phyloP scores from a whole-genome alignment of 2,113 vertebrate species.

The Lepus americanus region DNA sequence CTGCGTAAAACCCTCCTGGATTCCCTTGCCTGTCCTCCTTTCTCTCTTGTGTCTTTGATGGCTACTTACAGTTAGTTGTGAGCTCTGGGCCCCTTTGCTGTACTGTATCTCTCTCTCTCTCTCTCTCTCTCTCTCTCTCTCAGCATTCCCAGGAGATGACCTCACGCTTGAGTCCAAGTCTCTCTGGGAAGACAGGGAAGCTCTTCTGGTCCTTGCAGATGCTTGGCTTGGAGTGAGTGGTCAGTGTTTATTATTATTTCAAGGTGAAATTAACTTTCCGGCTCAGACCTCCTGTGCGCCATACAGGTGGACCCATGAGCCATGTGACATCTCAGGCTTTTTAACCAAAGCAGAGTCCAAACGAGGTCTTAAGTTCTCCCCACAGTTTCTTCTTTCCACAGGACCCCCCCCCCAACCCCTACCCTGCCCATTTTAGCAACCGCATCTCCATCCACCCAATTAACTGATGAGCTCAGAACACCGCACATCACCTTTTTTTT shows the following conservation, averaged over 20 bases:
- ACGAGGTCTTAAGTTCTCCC: not conserved
- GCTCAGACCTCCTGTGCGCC: not conserved
- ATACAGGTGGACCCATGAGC: not conserved
- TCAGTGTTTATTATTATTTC: not conserved
- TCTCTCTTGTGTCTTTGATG: not conserved
- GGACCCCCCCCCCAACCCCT: too few relatives aligned
- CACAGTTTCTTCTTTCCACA: not conserved
- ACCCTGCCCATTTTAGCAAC: too few relatives aligned
- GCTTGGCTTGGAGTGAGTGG: not conserved
- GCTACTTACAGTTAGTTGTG: not conserved
- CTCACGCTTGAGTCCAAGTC: not conserved
- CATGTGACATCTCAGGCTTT: not conserved
- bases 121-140: not conserved
- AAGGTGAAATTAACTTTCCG: conserved; percentile 1
- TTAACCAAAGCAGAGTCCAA: not conserved
- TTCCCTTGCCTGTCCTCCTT: not conserved
- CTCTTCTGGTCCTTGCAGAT: not conserved
- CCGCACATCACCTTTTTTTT: not conserved
- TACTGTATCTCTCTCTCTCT: too few relatives aligned
- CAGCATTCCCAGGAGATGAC: not conserved
- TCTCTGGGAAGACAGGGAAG: not conserved
- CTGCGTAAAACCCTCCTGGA: not conserved
- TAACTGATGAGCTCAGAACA: not conserved
- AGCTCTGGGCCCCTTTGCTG: not conserved
- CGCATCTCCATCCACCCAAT: not conserved